These are phyloP conservation scores for Thunnus albacares DNA, from an alignment of 2,797 vertebrate genomes.

Conservation along the genomic window DNA sequence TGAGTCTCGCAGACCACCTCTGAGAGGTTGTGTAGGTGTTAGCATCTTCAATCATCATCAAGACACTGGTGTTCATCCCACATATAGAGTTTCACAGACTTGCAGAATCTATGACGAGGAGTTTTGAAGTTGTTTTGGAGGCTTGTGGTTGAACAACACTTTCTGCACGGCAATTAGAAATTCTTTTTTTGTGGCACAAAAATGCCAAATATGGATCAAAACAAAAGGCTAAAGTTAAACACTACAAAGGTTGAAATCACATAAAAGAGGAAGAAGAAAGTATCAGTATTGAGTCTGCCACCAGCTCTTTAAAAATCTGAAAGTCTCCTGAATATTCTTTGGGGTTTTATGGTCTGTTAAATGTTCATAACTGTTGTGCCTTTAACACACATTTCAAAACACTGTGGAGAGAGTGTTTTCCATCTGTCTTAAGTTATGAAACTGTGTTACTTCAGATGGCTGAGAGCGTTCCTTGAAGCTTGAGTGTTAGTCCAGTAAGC, in stretches of 20 bases:
- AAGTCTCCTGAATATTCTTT: background rate
- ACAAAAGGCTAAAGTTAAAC: too few relatives aligned
- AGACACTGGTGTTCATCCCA: too few relatives aligned
- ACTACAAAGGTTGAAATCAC: background rate
- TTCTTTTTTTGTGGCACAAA: too few relatives aligned
- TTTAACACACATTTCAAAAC: background rate
- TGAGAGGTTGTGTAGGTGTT: too few relatives aligned
- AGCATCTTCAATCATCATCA: too few relatives aligned
- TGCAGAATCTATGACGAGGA: too few relatives aligned
- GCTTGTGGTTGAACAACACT: too few relatives aligned
- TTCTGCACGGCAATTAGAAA: too few relatives aligned
- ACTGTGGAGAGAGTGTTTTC: background rate
- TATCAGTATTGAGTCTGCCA: background rate
- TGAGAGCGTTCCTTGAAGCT: background rate
- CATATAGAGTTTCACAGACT: too few relatives aligned
- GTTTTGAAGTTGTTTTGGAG: too few relatives aligned
- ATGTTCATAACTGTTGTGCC: background rate
- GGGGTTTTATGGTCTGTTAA: background rate
- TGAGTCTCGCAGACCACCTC: background rate
- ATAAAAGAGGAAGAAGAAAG: background rate
- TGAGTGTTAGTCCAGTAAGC: background rate
- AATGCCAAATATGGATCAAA: too few relatives aligned
- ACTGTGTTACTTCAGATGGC: constrained; percentile 3
- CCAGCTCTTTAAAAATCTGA: background rate
- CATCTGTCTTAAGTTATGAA: constrained; percentile 11